phyloP scores from a whole-genome alignment of 2,888 invertebrate genomes.

The Tupiocoris notatus region DNA sequence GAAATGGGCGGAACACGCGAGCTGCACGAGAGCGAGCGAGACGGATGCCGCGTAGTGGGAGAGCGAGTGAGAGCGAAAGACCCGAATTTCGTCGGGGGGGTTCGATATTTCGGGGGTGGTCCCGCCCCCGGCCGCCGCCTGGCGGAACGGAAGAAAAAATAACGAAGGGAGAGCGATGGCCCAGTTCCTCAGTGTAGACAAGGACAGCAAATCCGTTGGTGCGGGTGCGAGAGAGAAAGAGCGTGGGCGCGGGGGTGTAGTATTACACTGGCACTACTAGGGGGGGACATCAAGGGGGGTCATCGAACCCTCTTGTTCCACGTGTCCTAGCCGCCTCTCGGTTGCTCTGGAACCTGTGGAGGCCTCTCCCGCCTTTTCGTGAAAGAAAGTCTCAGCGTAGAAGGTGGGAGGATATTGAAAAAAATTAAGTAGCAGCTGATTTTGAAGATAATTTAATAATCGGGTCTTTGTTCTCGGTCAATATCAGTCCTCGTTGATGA shows the following conservation, averaged over 20 bases:
- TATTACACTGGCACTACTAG: background rate
- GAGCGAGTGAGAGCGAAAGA: background rate
- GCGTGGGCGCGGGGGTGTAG: slow-evolving; percentile 1
- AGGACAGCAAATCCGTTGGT: slow-evolving; percentile 42
- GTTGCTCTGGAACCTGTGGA: background rate
- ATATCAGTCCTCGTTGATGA: too few species aligned
- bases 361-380: slow-evolving; percentile 48
- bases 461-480: too few species aligned
- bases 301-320: background rate
- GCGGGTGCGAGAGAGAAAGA: slow-evolving; percentile 43
- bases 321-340: slow-evolving; percentile 17
- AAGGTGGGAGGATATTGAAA: background rate
- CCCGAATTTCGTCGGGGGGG: background rate
- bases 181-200: slow-evolving; percentile 18
- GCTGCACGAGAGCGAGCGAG: too few species aligned
- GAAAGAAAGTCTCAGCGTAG: background rate
- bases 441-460: too few species aligned
- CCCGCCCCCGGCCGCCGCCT: slow-evolving; percentile 8
- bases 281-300: background rate
- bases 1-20: background rate
- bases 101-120: slow-evolving; percentile 37
- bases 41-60: background rate
- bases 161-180: slow-evolving; percentile 49
- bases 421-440: too few species aligned
- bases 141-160: background rate